These are phyloP conservation scores for Bemisia tabaci DNA, from an alignment of 1,140 invertebrate species.

Conservation along the genomic window DNA sequence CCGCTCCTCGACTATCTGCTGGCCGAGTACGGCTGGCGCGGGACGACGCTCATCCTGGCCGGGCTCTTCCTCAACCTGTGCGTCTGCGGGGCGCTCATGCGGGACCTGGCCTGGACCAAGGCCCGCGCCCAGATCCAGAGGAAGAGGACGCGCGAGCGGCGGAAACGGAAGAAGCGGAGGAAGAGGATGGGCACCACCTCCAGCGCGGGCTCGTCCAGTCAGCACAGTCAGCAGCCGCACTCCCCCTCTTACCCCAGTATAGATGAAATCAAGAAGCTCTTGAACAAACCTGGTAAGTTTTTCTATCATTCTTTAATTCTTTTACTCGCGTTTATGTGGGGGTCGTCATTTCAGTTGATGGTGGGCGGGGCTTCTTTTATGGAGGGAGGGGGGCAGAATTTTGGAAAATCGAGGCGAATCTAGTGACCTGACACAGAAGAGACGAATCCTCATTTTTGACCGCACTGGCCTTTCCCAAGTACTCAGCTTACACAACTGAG, in stretches of 20 bases:
- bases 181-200: slow-evolving; percentile 35
- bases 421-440: too few relatives aligned
- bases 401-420: too few relatives aligned
- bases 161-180: slow-evolving; percentile 21
- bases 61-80: slow-evolving; percentile 77
- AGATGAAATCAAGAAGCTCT: slow-evolving; percentile 48
- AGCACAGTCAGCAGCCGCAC: slow-evolving; percentile 31
- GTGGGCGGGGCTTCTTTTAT: too few relatives aligned
- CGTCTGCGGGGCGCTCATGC: slow-evolving; percentile 76
- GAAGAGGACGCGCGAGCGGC: slow-evolving; percentile 39
- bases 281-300: slow-evolving; percentile 30
- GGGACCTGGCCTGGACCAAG: slow-evolving; percentile 66
- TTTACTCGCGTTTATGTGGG: too few relatives aligned
- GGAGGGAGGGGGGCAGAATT: too few relatives aligned
- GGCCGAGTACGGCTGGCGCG: slow-evolving; percentile 68
- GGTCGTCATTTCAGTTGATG: too few relatives aligned
- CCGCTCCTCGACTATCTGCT: slow-evolving; percentile 63
- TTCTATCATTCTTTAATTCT: too few relatives aligned
- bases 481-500: too few relatives aligned
- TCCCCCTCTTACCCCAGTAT: slow-evolving; percentile 40
- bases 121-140: slow-evolving; percentile 42
- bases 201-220: slow-evolving; percentile 26
- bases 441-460: too few relatives aligned
- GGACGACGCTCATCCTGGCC: slow-evolving; percentile 65
- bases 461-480: too few relatives aligned